Conservation (phyloP, 2,888 invertebrate genomes). For the Macrosiphum euphorbiae region DNA sequence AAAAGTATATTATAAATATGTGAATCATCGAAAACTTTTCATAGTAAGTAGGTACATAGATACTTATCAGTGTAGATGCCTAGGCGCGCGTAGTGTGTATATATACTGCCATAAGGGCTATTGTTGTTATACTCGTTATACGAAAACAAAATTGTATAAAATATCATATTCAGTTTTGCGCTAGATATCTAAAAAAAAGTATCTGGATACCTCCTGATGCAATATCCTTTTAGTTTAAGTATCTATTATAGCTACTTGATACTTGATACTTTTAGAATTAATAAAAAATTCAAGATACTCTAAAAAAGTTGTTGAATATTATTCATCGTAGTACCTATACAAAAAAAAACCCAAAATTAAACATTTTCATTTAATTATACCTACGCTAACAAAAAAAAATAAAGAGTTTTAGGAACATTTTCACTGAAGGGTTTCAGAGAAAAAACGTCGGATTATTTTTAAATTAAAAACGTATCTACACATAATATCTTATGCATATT, state of each 20-base stretch:
- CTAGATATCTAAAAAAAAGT: neutral
- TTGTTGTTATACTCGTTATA: neutral
- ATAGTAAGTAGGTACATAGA: too few relatives aligned
- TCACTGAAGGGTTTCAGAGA: neutral
- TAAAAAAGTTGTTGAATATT: neutral
- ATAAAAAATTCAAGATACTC: neutral
- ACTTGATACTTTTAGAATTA: slow-evolving; percentile 5
- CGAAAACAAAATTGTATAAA: neutral
- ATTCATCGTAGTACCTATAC: neutral
- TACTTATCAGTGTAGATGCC: neutral
- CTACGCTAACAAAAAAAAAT: neutral
- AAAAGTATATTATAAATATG: neutral
- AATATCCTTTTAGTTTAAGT: neutral
- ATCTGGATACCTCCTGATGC: neutral
- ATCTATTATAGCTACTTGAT: neutral
- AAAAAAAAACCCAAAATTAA: neutral
- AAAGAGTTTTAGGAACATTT: neutral
- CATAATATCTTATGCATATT: neutral
- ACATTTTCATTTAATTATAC: too few relatives aligned
- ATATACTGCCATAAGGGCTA: neutral
- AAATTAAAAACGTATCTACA: neutral
- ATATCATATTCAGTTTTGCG: neutral
- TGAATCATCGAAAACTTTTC: neutral
- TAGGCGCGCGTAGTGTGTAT: neutral
- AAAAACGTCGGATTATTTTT: neutral